Conservation (phyloP, 2,113 vertebrate species). For the Poecile atricapillus region DNA sequence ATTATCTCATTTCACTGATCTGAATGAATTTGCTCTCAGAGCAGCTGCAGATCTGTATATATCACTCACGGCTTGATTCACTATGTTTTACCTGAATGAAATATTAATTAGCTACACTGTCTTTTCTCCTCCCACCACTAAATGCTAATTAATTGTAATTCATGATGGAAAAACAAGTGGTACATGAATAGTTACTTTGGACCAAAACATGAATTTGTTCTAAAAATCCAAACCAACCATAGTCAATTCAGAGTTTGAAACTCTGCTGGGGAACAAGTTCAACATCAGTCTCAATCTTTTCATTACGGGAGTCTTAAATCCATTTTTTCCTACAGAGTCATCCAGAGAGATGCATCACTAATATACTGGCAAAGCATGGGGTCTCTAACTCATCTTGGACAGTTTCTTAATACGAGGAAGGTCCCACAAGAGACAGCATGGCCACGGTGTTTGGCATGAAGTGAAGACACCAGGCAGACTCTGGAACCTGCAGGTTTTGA, state of each 20-base stretch:
- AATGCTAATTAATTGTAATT: conserved; percentile 23
- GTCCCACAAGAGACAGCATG: neutral
- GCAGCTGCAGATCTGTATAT: conserved; percentile 9
- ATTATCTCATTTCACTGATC: conserved; percentile 48
- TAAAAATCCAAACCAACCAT: conserved; percentile 1
- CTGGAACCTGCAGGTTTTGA: neutral
- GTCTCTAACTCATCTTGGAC: neutral
- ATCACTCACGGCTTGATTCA: conserved; percentile 34
- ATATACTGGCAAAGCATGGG: neutral
- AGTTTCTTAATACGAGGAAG: neutral
- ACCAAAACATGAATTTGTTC: neutral
- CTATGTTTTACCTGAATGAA: conserved; percentile 15
- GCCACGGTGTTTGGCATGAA: neutral
- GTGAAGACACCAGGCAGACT: neutral
- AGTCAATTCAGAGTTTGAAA: neutral
- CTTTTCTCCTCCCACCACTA: neutral
- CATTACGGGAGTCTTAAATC: neutral
- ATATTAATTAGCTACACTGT: conserved; percentile 11
- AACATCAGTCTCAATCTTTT: neutral
- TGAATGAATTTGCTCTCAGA: conserved; percentile 20
- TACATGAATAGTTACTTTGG: neutral
- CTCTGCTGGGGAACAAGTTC: neutral
- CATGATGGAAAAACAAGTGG: neutral
- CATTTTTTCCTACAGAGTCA: neutral
- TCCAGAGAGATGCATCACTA: neutral